Percentiles rank a stretch among this genome's conserved stretches.
These are phyloP conservation scores for Gadopsis bispinosus DNA, from an alignment of 2,797 vertebrate genomes.

Conservation along the genomic window DNA sequence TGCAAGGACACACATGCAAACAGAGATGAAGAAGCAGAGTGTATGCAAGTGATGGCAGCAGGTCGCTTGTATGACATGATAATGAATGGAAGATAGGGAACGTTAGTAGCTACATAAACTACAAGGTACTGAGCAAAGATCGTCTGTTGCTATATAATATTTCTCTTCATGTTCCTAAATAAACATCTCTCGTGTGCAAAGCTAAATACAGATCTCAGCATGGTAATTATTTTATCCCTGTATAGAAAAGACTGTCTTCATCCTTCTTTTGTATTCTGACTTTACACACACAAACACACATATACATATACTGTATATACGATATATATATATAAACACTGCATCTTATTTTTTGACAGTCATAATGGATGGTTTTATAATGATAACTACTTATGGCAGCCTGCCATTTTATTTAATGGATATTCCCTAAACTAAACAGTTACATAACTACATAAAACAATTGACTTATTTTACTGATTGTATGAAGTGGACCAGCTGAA, in stretches of 20 bases:
- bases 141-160: conserved; percentile 28
- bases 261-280: conserved; percentile 33
- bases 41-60: conserved; percentile 45
- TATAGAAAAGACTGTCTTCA: conserved; percentile 32
- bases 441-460: conserved; percentile 43
- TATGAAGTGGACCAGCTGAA: no score
- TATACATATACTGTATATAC: no score
- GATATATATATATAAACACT: conserved; percentile 54
- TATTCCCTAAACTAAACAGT: conserved; percentile 51
- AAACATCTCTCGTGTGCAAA: conserved; percentile 18
- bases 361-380: conserved; percentile 55
- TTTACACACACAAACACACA: no score
- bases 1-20: conserved; percentile 13
- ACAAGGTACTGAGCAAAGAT: conserved; percentile 75
- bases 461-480: conserved; percentile 25
- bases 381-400: no score
- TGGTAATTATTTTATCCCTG: conserved; percentile 22
- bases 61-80: conserved; percentile 13
- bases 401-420: no score
- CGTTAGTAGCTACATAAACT: conserved; percentile 36
- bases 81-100: conserved; percentile 3
- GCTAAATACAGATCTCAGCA: conserved; percentile 40
- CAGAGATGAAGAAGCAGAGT: conserved; percentile 12
- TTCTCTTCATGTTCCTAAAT: conserved; percentile 27
- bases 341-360: conserved; percentile 66